Conservation (phyloP, 2,797 vertebrate species). For the Ciconia nigra region DNA sequence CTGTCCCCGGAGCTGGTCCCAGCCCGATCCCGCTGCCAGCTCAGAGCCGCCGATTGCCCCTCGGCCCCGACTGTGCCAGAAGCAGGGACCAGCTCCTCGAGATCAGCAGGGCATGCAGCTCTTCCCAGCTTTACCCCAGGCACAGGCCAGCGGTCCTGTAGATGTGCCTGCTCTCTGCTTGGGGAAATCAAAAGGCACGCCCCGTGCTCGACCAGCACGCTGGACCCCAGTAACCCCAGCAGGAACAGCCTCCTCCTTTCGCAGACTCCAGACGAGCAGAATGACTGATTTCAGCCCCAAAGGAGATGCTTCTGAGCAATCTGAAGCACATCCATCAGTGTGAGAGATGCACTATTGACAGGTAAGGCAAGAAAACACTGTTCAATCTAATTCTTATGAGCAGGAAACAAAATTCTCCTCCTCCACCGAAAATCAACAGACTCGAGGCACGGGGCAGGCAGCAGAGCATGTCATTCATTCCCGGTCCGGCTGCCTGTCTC, state of each 20-base stretch:
- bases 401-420: not conserved
- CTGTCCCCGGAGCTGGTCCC: not conserved
- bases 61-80: fast-evolving
- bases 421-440: not conserved
- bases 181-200: not conserved
- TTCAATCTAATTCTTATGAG: not conserved
- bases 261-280: not conserved
- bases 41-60: not conserved
- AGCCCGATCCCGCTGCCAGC: not conserved
- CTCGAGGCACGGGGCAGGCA: not conserved
- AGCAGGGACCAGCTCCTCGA: not conserved
- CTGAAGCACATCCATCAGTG: fast-evolving
- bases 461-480: not conserved
- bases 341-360: not conserved
- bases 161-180: not conserved
- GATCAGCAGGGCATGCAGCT: not conserved
- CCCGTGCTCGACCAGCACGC: fast-evolving
- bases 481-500: not conserved
- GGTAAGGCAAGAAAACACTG: not conserved
- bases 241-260: not conserved
- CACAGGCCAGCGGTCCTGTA: not conserved
- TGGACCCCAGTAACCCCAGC: not conserved
- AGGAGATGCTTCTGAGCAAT: not conserved
- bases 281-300: not conserved
- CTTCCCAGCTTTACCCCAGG: not conserved